These are phyloP conservation scores for Cecropterus lyciades DNA, from an alignment of 1,140 invertebrate species.

Conservation along the genomic window DNA sequence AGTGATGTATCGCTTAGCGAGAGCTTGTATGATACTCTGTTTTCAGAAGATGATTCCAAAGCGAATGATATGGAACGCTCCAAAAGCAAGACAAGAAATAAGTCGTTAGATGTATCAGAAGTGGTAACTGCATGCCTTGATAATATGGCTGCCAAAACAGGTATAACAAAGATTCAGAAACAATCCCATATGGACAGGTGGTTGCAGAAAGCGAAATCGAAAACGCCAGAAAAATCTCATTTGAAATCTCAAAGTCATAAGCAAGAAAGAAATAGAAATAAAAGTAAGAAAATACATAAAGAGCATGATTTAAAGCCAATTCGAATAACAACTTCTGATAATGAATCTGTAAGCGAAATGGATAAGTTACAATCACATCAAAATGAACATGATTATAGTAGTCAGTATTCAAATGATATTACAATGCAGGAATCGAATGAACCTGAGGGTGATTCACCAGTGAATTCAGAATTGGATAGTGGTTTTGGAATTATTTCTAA, in stretches of 20 bases:
- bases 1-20: constrained; percentile 78
- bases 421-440: background rate
- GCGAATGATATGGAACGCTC: constrained; percentile 58
- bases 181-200: constrained; percentile 83
- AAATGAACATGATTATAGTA: constrained; percentile 69
- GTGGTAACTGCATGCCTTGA: constrained; percentile 77
- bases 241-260: constrained; percentile 47
- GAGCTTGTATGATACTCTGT: constrained; percentile 79
- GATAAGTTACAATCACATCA: constrained; percentile 49
- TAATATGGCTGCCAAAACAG: constrained; percentile 78
- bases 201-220: constrained; percentile 80
- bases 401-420: constrained; percentile 26
- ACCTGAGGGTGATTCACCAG: background rate
- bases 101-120: constrained; percentile 73
- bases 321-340: constrained; percentile 50
- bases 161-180: constrained; percentile 74
- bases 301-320: constrained; percentile 43
- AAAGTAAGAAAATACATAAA: constrained; percentile 39
- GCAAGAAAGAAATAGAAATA: constrained; percentile 10
- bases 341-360: constrained; percentile 54
- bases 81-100: constrained; percentile 63
- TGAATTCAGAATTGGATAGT: constrained; percentile 24
- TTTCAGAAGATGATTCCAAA: constrained; percentile 74
- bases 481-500: constrained; percentile 43
- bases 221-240: constrained; percentile 74